phyloP scores from a whole-genome alignment of 2,888 invertebrate genomes.

The Pilophorus perplexus region DNA sequence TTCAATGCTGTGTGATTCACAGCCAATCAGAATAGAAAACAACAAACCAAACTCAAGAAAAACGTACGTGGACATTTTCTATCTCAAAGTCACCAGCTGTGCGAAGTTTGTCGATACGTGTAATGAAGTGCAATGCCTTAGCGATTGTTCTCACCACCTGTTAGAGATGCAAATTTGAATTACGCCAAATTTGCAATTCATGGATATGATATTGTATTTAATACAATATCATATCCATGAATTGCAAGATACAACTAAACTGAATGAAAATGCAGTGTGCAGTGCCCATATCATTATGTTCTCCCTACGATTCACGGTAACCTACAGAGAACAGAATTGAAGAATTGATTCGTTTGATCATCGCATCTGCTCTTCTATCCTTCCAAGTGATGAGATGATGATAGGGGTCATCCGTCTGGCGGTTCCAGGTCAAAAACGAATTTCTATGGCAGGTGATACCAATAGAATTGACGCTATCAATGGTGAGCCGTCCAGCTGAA shows the following conservation, averaged over 20 bases:
- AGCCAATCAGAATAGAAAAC: too few relatives aligned
- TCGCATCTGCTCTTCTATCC: conserved; percentile 70
- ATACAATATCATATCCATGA: too few relatives aligned
- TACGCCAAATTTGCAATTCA: too few relatives aligned
- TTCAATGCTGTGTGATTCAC: background rate
- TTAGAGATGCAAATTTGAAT: too few relatives aligned
- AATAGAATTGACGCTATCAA: conserved; percentile 70
- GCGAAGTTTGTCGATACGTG: background rate
- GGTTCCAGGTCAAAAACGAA: conserved; percentile 82
- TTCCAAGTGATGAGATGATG: conserved; percentile 91
- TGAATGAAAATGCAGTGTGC: too few relatives aligned
- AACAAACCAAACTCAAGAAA: too few relatives aligned
- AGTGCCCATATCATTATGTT: too few relatives aligned
- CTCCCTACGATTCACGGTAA: too few relatives aligned
- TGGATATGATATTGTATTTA: too few relatives aligned
- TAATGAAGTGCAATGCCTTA: background rate
- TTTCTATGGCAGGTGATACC: conserved; percentile 80
- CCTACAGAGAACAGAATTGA: too few relatives aligned
- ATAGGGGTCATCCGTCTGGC: conserved; percentile 68
- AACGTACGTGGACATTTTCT: conserved; percentile 29
- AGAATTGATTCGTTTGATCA: too few relatives aligned
- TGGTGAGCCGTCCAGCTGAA: conserved; percentile 67
- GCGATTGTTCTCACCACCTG: conserved; percentile 1
- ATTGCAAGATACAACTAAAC: too few relatives aligned
- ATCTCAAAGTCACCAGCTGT: conserved; percentile 12